These are phyloP conservation scores for Hecatera dysodea DNA, from an alignment of 2,888 invertebrate species.

Conservation along the genomic window DNA sequence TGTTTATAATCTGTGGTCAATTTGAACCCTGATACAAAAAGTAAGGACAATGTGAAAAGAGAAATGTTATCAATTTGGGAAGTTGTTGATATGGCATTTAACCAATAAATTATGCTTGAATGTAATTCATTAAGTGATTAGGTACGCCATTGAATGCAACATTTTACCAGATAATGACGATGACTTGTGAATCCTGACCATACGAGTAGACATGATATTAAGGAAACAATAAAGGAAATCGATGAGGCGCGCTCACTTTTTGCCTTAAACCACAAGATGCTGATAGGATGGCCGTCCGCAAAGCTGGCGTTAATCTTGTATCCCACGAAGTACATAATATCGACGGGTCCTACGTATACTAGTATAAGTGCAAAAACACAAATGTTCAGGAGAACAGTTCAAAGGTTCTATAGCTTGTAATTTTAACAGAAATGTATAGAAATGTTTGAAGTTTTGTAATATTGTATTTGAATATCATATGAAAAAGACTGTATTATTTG, in stretches of 20 bases:
- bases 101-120: slow-evolving; percentile 29
- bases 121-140: slow-evolving; percentile 54
- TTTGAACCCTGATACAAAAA: not conserved
- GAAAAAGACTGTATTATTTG: no score
- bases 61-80: not conserved
- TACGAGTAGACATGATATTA: slow-evolving; percentile 61
- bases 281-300: slow-evolving; percentile 56
- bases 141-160: slow-evolving; percentile 53
- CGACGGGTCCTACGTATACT: no score
- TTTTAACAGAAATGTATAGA: no score
- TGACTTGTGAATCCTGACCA: slow-evolving; percentile 59
- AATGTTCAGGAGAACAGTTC: no score
- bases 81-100: slow-evolving; percentile 11
- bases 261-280: slow-evolving; percentile 46
- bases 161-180: slow-evolving; percentile 54
- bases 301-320: slow-evolving; percentile 60
- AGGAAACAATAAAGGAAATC: slow-evolving; percentile 71
- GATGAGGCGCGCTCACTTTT: slow-evolving; percentile 65
- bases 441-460: no score
- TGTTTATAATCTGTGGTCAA: not conserved
- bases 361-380: no score
- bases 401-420: no score
- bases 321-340: slow-evolving; percentile 34
- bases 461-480: no score
- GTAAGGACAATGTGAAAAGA: not conserved